Evolutionary conservation across 1,140 invertebrate species (phyloP).

Genomic region (Zophobas morio): DNA sequence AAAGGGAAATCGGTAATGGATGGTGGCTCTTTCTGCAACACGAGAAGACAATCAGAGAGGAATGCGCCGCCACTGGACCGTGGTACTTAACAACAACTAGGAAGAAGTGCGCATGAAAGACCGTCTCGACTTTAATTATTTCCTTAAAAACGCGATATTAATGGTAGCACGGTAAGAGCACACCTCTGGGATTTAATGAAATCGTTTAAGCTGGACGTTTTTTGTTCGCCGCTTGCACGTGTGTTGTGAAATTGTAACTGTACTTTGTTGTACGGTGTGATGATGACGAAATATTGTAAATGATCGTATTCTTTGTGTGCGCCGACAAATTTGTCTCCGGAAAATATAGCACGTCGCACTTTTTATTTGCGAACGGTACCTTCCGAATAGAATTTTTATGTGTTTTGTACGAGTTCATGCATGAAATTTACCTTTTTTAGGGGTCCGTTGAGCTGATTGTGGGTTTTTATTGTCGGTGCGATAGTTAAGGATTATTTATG

Average conservation of each 20-base stretch:
- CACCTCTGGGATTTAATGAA: conserved; percentile 18
- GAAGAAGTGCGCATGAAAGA: conserved; percentile 7
- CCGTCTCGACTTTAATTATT: conserved; percentile 17
- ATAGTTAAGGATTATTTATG: no score
- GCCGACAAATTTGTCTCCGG: background rate
- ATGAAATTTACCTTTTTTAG: background rate
- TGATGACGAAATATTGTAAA: conserved; percentile 21
- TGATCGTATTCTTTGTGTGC: conserved; percentile 9
- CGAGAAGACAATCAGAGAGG: background rate
- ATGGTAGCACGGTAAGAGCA: conserved; percentile 1
- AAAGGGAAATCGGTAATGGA: conserved; percentile 10
- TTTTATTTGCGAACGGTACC: background rate
- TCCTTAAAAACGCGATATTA: conserved; percentile 20
- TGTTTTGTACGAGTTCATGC: background rate
- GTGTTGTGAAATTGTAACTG: conserved; percentile 24
- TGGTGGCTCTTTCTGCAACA: background rate
- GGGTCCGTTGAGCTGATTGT: background rate
- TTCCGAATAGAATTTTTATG: background rate
- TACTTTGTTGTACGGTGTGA: conserved; percentile 5
- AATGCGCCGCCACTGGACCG: conserved; percentile 11
- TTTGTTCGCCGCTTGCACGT: background rate
- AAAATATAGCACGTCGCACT: background rate
- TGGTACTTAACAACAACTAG: conserved; percentile 9
- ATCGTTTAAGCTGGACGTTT: conserved; percentile 16
- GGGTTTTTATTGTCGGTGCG: background rate